phyloP scores from a whole-genome alignment of 2,888 invertebrate genomes.

The Caenorhabditis sp. region DNA sequence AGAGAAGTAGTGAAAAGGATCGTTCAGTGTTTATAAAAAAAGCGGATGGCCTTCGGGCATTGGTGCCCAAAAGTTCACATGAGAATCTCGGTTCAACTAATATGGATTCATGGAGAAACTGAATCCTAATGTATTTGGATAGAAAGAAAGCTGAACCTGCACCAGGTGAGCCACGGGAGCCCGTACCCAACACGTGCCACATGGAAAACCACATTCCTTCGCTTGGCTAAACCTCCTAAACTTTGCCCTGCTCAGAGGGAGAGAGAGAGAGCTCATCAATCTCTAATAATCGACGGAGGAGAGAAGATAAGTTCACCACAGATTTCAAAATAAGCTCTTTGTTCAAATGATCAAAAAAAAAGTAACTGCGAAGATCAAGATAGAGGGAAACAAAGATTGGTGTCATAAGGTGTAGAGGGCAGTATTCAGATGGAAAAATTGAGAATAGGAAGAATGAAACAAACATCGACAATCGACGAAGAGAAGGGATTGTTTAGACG shows the following conservation, averaged over 20 bases:
- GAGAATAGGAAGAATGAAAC: conserved; percentile 40
- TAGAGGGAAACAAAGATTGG: conserved; percentile 11
- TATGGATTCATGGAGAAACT: no score
- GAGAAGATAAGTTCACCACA: conserved; percentile 1
- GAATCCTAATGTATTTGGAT: background rate
- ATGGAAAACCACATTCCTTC: conserved; percentile 9
- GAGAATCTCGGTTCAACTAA: no score
- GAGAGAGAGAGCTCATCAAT: conserved; percentile 22
- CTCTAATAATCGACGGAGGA: conserved; percentile 4
- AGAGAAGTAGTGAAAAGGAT: background rate
- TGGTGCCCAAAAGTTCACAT: conserved; percentile 46
- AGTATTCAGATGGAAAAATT: conserved; percentile 40
- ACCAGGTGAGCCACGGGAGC: conserved; percentile 1
- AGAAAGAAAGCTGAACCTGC: background rate
- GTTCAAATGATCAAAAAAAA: no score
- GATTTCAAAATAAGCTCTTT: no score
- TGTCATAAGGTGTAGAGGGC: background rate
- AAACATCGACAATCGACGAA: conserved; percentile 40
- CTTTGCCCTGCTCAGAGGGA: conserved; percentile 11
- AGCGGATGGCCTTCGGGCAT: conserved; percentile 46
- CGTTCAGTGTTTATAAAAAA: conserved; percentile 44
- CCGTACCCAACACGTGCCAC: conserved; percentile 30
- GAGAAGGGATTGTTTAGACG: conserved; percentile 11
- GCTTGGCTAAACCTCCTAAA: background rate
- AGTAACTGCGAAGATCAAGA: conserved; percentile 7